Base-by-base conservation (phyloP, 2,113 vertebrate genomes). In the Apteryx owenii region DNA sequence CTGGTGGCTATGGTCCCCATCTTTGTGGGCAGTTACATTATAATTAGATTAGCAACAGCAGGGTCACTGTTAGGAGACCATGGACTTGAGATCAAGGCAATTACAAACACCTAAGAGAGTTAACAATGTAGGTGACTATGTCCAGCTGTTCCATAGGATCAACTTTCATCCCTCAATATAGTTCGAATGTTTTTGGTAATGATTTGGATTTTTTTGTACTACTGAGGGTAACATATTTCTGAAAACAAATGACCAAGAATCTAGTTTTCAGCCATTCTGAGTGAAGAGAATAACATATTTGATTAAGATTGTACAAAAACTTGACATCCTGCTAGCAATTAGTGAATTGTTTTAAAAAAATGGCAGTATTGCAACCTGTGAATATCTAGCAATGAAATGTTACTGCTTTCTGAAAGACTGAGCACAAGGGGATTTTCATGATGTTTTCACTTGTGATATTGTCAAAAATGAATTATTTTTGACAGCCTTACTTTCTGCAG, bases 221-320 rank as follows among this genome's bases (percentile, higher is more conserved):
- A 18, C 19, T n/a, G 10, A 40, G 3, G 62, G 14, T 46, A 53
- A 53, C 51, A 53, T 15, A 48, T 53, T 28, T 54, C 26, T 98
- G 98, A 85, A 98, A 96, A 98, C 97, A 2, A 92, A 98, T 98
- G 8, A 98, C 97, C 95, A 96, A 38, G 98, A 98, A 77, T 97
- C 98, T 85, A 98, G 97, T 98, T 48, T 98, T 99, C 91, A 99
- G 98, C 96, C 98, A 98, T 95, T 99, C 98, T 25, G 98, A 98
- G 78, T 98, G 99, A 97, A 99, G 98, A 98, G 98, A 98, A 90
- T 98, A 85, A 36, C 70, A 6, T 50, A 75, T 64, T 84, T 58
- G 12, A n/a, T 17, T 61, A 71, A 78, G 56, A 48, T 20, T 26
- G 46, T n/a, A 4, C 75, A 44, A 56, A 64, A 69, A 26, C 28